Conservation (phyloP, 2,888 invertebrate genomes). For the Cerceris rybyensis region DNA sequence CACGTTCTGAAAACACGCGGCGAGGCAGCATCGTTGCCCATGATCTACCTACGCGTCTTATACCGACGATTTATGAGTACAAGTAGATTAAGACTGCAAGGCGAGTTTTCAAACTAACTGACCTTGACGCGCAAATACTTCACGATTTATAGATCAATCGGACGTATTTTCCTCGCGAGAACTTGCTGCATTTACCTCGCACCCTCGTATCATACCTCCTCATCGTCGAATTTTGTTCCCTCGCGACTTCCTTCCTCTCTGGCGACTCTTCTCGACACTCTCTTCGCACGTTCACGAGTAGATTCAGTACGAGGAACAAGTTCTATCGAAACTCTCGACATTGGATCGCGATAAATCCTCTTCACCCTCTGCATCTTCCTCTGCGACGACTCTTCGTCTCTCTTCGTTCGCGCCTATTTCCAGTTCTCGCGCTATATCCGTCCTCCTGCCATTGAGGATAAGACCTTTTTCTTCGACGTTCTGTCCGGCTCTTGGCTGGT, state of each 20-base stretch:
- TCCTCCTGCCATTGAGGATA: slow-evolving; percentile 67
- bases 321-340: slow-evolving; percentile 37
- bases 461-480: slow-evolving; percentile 58
- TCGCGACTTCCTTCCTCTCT: no score
- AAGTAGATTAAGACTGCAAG: slow-evolving; percentile 47
- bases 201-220: no score
- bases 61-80: slow-evolving; percentile 54
- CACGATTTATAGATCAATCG: slow-evolving; percentile 46
- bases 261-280: background rate
- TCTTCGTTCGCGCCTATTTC: slow-evolving; percentile 57
- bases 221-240: no score
- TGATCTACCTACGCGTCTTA: slow-evolving; percentile 62
- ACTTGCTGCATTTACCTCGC: no score
- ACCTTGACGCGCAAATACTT: slow-evolving; percentile 52
- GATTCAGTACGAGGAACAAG: background rate
- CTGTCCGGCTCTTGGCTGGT: slow-evolving; percentile 29
- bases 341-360: slow-evolving; percentile 55
- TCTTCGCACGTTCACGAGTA: background rate
- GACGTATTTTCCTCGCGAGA: background rate
- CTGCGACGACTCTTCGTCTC: slow-evolving; percentile 28
- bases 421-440: slow-evolving; percentile 67
- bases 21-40: slow-evolving; percentile 51
- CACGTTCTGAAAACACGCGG: slow-evolving; percentile 26
- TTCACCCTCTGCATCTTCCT: slow-evolving; percentile 25
- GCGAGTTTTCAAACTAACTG: slow-evolving; percentile 46